Base-by-base conservation (phyloP, 2,888 invertebrate genomes). In the Lamellibrachia satsuma region DNA sequence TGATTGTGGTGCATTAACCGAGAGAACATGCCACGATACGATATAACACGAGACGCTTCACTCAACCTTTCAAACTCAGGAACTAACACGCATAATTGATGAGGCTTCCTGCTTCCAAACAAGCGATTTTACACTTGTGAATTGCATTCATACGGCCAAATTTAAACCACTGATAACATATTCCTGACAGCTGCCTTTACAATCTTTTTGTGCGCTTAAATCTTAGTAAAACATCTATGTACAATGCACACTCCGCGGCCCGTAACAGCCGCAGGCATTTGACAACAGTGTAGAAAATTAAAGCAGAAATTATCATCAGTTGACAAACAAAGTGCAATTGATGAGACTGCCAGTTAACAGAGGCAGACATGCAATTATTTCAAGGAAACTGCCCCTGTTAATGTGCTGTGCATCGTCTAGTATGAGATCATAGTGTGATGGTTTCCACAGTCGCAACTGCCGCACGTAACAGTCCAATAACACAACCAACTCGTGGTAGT, bases 251-350 rank as follows among this genome's bases (percentile, higher is more conserved):
- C 75, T n/a, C 75, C 22, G 22, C n/a, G 75, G 75, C 75, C 15
- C 75, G 22, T 75, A 75, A 75, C 75, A 75, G 22, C 15, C 22
- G 3, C 22, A 75, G 75, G 22, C 75, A 22, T 75, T n/a, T 75
- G 75, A 75, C 75, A 22, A 75, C 75, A 75, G 60, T 60, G 60
- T 60, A 60, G 75, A 75, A 75, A 75, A 75, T 75, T 75, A 75
- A 75, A 75, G 75, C 75, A 22, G 75, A 75, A 75, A 75, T 75
- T n/a, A 55, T 55, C 55, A 55, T 8, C 22, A 55, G 75, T 75
- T 6, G 22, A 75, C n/a, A 75, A 75, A 75, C 22, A 75, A 22
- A n/a, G 75, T 75, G 11, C 15, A n/a, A 15, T 75, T 75, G 55
- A 55, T 0, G 0, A 55, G 55, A 55, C 55, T 9, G 55, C 55